Evolutionary conservation across 2,888 invertebrate genomes (phyloP).

Genomic region (Anagyrus pseudococci): DNA sequence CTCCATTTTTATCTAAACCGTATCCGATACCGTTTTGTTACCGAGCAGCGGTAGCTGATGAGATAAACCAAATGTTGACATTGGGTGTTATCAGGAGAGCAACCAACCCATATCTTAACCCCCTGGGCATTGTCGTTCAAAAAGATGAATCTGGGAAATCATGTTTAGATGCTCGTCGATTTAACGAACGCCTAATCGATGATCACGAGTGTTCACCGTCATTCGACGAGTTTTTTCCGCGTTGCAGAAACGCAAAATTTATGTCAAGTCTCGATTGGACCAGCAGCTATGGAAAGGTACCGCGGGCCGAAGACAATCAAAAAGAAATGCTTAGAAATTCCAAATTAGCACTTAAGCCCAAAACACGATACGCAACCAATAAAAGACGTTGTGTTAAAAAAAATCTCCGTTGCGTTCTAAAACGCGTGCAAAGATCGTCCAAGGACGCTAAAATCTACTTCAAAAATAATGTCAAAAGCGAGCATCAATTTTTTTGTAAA

Average conservation of each 20-base stretch:
- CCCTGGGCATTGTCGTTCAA: neutral
- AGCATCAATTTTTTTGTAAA: no score
- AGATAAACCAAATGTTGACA: neutral
- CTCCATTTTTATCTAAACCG: neutral
- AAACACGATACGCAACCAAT: no score
- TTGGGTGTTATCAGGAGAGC: neutral
- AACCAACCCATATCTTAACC: neutral
- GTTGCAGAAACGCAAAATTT: no score
- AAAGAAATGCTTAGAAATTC: neutral
- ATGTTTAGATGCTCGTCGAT: neutral
- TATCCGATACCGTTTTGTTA: neutral
- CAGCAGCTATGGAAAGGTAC: no score
- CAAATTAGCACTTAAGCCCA: no score
- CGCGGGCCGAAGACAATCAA: neutral
- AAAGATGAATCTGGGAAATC: neutral
- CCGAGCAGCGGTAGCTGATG: neutral
- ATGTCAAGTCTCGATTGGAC: no score
- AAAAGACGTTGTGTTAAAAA: no score
- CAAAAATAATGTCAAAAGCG: no score
- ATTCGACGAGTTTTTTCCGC: no score
- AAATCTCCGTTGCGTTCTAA: no score
- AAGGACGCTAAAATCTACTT: no score
- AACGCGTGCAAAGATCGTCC: no score
- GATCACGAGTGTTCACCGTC: neutral
- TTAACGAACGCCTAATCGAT: neutral